phyloP scores from a whole-genome alignment of 2,113 vertebrate species.

The Rhynchopsitta pachyrhyncha region DNA sequence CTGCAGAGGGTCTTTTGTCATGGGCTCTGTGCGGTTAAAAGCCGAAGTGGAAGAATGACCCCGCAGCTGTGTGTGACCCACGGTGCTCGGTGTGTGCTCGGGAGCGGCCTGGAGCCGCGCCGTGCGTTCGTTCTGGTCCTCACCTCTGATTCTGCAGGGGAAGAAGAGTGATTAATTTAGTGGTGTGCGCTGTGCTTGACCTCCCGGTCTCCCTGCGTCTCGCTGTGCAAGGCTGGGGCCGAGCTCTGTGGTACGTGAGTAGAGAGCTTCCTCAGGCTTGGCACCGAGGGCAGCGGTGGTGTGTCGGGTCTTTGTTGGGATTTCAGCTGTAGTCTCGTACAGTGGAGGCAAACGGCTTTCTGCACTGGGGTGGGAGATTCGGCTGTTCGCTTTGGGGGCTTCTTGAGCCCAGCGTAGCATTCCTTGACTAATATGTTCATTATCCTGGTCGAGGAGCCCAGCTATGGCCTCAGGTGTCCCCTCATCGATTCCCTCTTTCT shows the following conservation, averaged over 20 bases:
- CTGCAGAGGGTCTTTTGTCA: background rate
- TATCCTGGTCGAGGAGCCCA: background rate
- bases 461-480: background rate
- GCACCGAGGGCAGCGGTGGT: rapidly evolving
- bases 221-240: rapidly evolving
- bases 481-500: background rate
- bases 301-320: background rate
- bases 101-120: background rate
- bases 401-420: background rate
- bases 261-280: background rate
- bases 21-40: background rate
- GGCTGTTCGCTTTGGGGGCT: rapidly evolving
- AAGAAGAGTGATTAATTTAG: background rate
- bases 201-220: background rate
- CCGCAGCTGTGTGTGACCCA: rapidly evolving
- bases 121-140: background rate
- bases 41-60: background rate
- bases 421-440: background rate
- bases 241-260: background rate
- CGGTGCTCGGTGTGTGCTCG: rapidly evolving
- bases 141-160: background rate
- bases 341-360: background rate
- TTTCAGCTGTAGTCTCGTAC: background rate
- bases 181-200: rapidly evolving
- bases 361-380: rapidly evolving